These are phyloP conservation scores for Candoia aspera DNA, from an alignment of 2,113 vertebrate genomes.

Conservation along the genomic window DNA sequence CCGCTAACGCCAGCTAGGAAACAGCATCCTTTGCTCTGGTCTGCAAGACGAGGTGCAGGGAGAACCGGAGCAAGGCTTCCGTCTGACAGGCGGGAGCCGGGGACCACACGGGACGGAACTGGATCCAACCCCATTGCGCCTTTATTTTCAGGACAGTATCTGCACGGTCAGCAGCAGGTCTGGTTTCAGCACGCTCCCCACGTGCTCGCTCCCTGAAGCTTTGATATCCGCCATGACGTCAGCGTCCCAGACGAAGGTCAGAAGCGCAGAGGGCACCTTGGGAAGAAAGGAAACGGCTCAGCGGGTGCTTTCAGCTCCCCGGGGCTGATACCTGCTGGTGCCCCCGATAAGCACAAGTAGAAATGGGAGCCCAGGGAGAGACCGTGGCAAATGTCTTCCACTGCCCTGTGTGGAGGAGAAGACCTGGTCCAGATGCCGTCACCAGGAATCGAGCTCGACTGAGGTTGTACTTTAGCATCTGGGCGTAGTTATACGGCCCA, in stretches of 20 bases:
- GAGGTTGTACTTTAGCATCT: too few species aligned
- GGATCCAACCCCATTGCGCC: neutral
- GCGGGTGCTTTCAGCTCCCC: too few species aligned
- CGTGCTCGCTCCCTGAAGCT: constrained; percentile 73
- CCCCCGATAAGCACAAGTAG: too few species aligned
- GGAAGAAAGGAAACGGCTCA: too few species aligned
- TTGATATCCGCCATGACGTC: constrained; percentile 84
- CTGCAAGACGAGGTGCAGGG: neutral
- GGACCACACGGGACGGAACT: neutral
- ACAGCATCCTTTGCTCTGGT: neutral
- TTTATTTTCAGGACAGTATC: constrained; percentile 81
- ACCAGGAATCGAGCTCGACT: too few species aligned
- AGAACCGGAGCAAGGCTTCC: neutral
- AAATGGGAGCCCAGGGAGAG: too few species aligned
- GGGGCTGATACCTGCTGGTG: neutral
- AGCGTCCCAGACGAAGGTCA: constrained; percentile 86
- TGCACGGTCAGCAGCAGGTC: constrained; percentile 76
- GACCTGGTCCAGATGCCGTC: too few species aligned
- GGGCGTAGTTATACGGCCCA: too few species aligned
- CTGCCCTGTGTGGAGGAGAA: too few species aligned
- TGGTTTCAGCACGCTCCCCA: constrained; percentile 71
- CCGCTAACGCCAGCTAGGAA: fast-evolving
- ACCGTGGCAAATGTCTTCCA: too few species aligned
- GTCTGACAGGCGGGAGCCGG: neutral
- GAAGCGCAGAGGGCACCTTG: constrained; percentile 89